These are phyloP conservation scores for Tenthredo amoena DNA, from an alignment of 2,888 invertebrate species.

Conservation along the genomic window DNA sequence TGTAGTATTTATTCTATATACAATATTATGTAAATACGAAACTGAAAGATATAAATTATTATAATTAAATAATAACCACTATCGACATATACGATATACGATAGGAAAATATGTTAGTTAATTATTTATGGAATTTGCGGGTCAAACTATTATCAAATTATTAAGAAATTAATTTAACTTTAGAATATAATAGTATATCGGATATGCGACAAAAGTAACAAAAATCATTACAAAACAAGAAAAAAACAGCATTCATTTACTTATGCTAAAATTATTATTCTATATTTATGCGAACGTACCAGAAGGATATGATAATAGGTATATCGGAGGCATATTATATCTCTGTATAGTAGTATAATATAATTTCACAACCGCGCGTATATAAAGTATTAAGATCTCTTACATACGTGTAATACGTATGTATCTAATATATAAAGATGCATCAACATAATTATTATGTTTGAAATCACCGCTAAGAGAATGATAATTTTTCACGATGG, in stretches of 20 bases:
- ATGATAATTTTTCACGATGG: background rate
- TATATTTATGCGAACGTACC: background rate
- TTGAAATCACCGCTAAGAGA: background rate
- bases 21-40: slow-evolving; percentile 43
- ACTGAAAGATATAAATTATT: background rate
- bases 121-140: slow-evolving; percentile 37
- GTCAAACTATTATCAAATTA: slow-evolving; percentile 29
- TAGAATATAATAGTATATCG: background rate
- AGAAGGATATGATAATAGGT: background rate
- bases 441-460: background rate
- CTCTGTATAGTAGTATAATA: too few relatives aligned
- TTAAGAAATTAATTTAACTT: background rate
- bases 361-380: too few relatives aligned
- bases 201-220: background rate
- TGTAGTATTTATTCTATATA: slow-evolving; percentile 43
- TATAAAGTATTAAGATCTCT: background rate
- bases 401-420: background rate
- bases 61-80: background rate
- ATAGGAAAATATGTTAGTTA: background rate
- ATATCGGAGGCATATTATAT: too few relatives aligned
- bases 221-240: background rate
- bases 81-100: background rate
- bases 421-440: background rate
- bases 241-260: background rate
- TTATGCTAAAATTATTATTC: background rate